phyloP scores from a whole-genome alignment of 2,113 vertebrate species.

The Agelaius phoeniceus region DNA sequence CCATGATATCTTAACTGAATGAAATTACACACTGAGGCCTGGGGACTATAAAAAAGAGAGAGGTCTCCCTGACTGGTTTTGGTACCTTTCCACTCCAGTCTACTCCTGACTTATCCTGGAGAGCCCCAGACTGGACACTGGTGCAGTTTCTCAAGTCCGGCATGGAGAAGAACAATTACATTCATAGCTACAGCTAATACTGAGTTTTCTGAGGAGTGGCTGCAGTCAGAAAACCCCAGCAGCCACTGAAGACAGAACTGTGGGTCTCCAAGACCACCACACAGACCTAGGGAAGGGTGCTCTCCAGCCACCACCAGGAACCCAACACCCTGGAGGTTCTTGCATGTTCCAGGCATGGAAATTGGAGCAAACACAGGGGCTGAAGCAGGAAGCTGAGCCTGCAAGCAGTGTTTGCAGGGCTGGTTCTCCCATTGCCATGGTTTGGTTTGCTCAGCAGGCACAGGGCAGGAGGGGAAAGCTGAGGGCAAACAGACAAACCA shows the following conservation, averaged over 20 bases:
- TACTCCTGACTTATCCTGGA: neutral
- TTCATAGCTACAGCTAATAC: neutral
- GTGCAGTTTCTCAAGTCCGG: neutral
- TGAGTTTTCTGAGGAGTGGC: neutral
- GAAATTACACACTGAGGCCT: neutral
- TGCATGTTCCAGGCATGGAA: neutral
- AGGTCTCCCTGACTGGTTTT: neutral
- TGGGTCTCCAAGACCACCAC: neutral
- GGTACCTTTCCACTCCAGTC: neutral
- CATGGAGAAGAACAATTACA: neutral
- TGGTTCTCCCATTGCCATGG: neutral
- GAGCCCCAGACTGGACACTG: neutral
- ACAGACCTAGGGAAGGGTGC: neutral
- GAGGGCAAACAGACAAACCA: neutral
- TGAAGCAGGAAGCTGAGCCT: neutral
- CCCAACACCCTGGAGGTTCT: neutral
- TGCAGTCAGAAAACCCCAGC: neutral
- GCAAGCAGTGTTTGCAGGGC: neutral
- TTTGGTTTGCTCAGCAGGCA: neutral
- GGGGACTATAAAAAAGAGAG: neutral
- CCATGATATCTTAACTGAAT: neutral
- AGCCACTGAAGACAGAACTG: neutral
- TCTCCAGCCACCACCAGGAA: rapidly evolving
- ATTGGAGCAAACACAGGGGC: neutral
- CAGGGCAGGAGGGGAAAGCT: neutral